Percentiles rank a stretch among this genome's conserved stretches.
These are phyloP conservation scores for Epinephelus lanceolatus DNA, from an alignment of 2,113 vertebrate genomes.

Conservation along the genomic window DNA sequence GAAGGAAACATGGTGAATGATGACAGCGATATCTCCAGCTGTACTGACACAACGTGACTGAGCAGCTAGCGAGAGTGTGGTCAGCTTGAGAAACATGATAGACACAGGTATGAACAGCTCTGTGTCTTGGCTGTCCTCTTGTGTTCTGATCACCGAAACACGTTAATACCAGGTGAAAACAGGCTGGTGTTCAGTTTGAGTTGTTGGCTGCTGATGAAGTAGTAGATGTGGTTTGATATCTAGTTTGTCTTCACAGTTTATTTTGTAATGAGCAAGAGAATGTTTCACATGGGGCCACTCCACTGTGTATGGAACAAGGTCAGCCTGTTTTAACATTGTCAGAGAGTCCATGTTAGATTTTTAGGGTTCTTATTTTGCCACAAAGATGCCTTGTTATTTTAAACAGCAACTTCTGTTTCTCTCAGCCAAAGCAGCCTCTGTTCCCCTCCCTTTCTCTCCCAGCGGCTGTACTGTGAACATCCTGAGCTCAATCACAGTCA, in stretches of 20 bases:
- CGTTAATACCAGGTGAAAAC: too few relatives aligned
- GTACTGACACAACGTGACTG: too few relatives aligned
- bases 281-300: not conserved
- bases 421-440: not conserved
- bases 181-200: not conserved
- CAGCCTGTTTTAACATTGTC: not conserved
- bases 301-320: too few relatives aligned
- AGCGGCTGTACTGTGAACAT: not conserved
- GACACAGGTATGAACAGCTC: too few relatives aligned
- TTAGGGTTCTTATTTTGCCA: not conserved
- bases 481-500: conserved; percentile 23
- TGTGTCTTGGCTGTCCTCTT: too few relatives aligned
- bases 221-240: not conserved
- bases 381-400: not conserved
- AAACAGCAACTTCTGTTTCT: not conserved
- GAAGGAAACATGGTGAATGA: too few relatives aligned
- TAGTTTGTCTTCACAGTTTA: not conserved
- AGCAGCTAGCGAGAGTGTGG: too few relatives aligned
- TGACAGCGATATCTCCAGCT: too few relatives aligned
- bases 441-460: not conserved
- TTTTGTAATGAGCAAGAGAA: too few relatives aligned
- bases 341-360: not conserved
- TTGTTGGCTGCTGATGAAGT: not conserved
- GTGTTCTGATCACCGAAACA: too few relatives aligned
- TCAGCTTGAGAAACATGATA: too few relatives aligned